Conservation (phyloP, 2,888 invertebrate species). For the Branchipolynoe longqiensis region DNA sequence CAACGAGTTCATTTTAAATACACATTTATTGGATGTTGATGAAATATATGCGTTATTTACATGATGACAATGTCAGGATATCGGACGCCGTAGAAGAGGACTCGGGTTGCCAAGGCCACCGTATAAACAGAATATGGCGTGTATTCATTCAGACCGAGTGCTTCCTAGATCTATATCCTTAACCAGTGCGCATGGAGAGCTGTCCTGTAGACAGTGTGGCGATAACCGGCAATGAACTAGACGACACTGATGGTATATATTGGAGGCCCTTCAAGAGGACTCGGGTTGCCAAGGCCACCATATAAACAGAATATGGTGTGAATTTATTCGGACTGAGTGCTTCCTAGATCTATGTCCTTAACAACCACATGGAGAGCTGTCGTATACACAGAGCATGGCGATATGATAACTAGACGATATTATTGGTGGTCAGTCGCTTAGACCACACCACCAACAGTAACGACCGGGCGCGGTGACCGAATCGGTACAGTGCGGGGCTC, state of each 20-base stretch:
- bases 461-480: too few relatives aligned
- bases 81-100: neutral
- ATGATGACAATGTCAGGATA: neutral
- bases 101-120: neutral
- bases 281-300: neutral
- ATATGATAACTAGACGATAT: too few relatives aligned
- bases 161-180: neutral
- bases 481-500: too few relatives aligned
- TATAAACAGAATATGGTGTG: neutral
- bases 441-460: too few relatives aligned
- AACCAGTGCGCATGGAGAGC: neutral
- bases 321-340: neutral
- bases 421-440: too few relatives aligned
- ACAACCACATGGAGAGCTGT: neutral
- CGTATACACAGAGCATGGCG: neutral
- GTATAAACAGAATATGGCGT: neutral
- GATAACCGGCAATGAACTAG: too few relatives aligned
- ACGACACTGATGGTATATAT: too few relatives aligned
- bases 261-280: neutral
- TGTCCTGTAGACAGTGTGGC: neutral
- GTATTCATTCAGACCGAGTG: neutral
- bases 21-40: constrained; percentile 26
- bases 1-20: neutral
- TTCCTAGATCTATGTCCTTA: neutral
- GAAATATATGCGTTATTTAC: constrained; percentile 15